Evolutionary conservation across 2,113 vertebrate genomes (phyloP).

Genomic region (Cyrtonyx montezumae): DNA sequence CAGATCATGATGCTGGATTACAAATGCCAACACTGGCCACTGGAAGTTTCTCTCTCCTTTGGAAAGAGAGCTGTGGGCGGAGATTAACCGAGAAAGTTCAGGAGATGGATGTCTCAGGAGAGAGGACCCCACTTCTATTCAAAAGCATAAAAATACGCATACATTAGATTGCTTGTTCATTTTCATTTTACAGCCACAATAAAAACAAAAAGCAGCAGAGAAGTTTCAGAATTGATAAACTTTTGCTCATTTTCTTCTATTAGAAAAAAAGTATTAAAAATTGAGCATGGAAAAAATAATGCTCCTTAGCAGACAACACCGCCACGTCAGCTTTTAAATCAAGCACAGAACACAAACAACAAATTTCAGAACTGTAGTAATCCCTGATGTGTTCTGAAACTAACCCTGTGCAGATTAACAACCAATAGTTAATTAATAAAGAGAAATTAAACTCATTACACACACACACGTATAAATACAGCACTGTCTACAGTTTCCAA

Average conservation of each 20-base stretch:
- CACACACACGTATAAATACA: fast-evolving
- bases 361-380: background rate
- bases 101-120: constrained; percentile 97
- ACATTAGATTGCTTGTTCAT: constrained; percentile 52
- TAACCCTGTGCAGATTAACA: fast-evolving
- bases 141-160: constrained; percentile 65
- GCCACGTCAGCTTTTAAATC: background rate
- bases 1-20: constrained; percentile 98
- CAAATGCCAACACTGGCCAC: constrained; percentile 98
- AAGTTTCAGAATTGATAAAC: background rate
- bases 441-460: background rate
- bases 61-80: constrained; percentile 96
- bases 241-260: background rate
- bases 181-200: background rate
- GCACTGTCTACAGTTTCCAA: background rate
- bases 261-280: background rate
- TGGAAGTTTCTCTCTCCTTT: constrained; percentile 99
- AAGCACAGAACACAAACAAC: background rate
- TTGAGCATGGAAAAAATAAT: background rate
- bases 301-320: background rate
- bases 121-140: constrained; percentile 95
- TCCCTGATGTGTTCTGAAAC: background rate
- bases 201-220: background rate
- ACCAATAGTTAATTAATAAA: background rate
- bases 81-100: constrained; percentile 96